Base-by-base conservation (phyloP, 2,113 vertebrate genomes). In the Tachycineta bicolor region DNA sequence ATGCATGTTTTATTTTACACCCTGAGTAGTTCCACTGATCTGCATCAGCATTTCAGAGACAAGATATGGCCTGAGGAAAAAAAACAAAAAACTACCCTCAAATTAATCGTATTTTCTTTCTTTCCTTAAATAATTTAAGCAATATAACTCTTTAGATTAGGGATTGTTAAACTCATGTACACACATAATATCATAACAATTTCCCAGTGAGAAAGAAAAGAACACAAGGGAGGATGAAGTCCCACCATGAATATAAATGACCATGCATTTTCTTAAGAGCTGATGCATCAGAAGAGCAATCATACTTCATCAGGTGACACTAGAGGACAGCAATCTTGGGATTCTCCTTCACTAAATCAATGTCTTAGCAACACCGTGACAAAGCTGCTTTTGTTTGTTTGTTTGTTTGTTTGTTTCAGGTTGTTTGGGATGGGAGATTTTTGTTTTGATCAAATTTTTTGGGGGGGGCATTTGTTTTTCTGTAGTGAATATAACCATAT, bases 221-320 rank as follows among this genome's bases (percentile, higher is more conserved):
- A 79, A 37, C 0, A 1, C 20, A 18, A 44, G 6, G 15, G 4
- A 74, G 6, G 43, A 59, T 2, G 7, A 21, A 25, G 23, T 73
- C 13, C 23, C 25, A 46, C 5, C 13, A 20, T 5, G 6, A 67
- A 31, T 78, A 62, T 26, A n/a, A 68, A 50, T 22, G 22, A 37
- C 15, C 8, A 10, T 4, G 26, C 0, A 0, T 69, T 39, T 56
- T 60, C 11, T 69, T 80, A 76, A 41, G 4, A 77, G 37, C 33
- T 26, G 31, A 52, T 47, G 4, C 12, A 47, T 60, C 41, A 83
- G 41, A 77, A 64, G 15, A 87, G 28, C 2, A 14, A 20, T 9
- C 0, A 0, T 24, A 41, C 29, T 1, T 2, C 46, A 56, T 4
- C 41, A 52, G 12, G 15, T 56, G 55, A 53, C 49, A 31, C 26